These are phyloP conservation scores for Albula glossodonta DNA, from an alignment of 2,113 vertebrate species.

Conservation along the genomic window DNA sequence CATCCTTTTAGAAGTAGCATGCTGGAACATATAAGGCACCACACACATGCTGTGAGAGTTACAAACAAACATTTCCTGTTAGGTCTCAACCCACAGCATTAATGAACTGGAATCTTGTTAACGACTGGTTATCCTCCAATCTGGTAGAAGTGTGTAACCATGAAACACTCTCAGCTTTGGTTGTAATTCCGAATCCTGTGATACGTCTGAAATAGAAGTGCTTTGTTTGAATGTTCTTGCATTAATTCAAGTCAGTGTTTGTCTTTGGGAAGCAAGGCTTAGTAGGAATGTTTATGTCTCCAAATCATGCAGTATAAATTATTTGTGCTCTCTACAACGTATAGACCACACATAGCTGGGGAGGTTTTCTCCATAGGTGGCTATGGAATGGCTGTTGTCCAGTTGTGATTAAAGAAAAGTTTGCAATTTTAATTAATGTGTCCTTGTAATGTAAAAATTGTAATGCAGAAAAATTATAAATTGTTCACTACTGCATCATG, in stretches of 20 bases:
- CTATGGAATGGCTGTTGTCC: constrained; percentile 14
- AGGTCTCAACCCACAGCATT: neutral
- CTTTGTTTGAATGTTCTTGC: constrained; percentile 3
- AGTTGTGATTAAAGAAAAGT: constrained; percentile 30
- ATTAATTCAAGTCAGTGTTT: neutral
- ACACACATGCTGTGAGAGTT: neutral
- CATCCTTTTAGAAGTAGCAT: neutral
- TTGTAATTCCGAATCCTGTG: neutral
- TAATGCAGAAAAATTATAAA: neutral
- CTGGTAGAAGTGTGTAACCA: neutral
- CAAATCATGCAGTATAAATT: constrained; percentile 19
- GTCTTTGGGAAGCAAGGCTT: neutral
- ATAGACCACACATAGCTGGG: neutral
- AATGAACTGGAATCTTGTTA: neutral
- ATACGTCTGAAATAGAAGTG: neutral
- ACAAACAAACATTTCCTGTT: neutral
- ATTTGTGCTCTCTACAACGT: constrained; percentile 4
- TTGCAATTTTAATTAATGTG: constrained; percentile 21
- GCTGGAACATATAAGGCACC: neutral
- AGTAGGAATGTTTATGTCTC: constrained; percentile 13
- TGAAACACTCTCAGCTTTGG: neutral
- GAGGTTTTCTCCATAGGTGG: constrained; percentile 32
- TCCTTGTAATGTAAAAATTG: neutral
- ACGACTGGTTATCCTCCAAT: neutral
- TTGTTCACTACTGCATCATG: neutral